Evolutionary conservation across 1,140 invertebrate species (phyloP), one percentile per base, ranked within the genome.

Genomic region (Pomacea maculata): DNA sequence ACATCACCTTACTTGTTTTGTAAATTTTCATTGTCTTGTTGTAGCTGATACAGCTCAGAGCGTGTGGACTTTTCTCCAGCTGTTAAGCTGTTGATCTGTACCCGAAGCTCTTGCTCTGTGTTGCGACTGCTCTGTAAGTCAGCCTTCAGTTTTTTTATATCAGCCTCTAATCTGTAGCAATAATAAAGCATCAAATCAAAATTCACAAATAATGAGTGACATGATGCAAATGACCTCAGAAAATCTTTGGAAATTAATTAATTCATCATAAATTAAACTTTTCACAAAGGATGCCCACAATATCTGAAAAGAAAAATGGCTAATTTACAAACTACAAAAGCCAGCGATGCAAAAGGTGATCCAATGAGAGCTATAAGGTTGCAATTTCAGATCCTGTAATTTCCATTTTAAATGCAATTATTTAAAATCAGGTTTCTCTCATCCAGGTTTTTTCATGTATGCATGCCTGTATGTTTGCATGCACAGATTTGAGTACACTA

Each of bases 1-100:
- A 45, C 6, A 10, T 25, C 17, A 19, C 92, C 92, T 92, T 88
- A 95, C 94, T 95, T 95, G 88, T 94, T 94, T 89, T 96, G 95
- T 84, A 96, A 92, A 88, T 94, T 94, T 89, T 96, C 95, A 89
- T 97, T 95, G 88, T 96, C 95, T 87, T 96, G 94, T 83, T 96
- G 95, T 71, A 96, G 92, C 85, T 95, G 94, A 81, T 94, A 92
- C 86, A 96, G 92, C 87, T 97, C 95, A 80, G 93, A 93, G 88
- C 95, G 94, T 61, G 94, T 93, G 87, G 94, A 94, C 84, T 95
- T 94, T 87, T 97, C 96, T 79, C 93, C 93, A 65, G 93, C 93
- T 25, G 93, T 92, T 45, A 94, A 89, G 82, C 91, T 92, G 89
- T 93, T 94, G 78, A 97, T 93, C 92, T 97, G 96, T 88, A 94